phyloP scores from a whole-genome alignment of 1,140 invertebrate genomes.

The Leucophenga varia region DNA sequence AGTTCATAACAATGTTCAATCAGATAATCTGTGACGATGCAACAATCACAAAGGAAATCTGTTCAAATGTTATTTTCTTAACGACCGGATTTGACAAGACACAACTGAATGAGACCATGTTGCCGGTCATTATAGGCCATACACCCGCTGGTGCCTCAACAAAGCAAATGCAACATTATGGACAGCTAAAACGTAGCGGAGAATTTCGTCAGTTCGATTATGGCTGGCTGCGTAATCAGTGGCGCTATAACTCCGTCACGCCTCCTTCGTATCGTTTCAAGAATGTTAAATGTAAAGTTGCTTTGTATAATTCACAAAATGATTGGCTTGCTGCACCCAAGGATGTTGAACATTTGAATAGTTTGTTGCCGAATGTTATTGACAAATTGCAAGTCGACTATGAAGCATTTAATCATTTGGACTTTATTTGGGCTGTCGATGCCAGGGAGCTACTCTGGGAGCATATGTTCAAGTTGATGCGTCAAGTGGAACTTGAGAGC shows the following conservation, averaged over 20 bases:
- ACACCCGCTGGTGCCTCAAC: slow-evolving; percentile 76
- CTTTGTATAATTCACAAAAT: slow-evolving; percentile 65
- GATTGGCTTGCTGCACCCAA: slow-evolving; percentile 63
- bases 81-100: slow-evolving; percentile 60
- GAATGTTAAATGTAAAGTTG: slow-evolving; percentile 63
- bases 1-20: slow-evolving; percentile 55
- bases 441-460: slow-evolving; percentile 56
- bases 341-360: slow-evolving; percentile 57
- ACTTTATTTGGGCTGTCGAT: slow-evolving; percentile 62
- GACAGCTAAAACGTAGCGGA: slow-evolving; percentile 60
- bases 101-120: slow-evolving; percentile 64
- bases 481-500: slow-evolving; percentile 13
- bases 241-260: slow-evolving; percentile 54
- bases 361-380: slow-evolving; percentile 56
- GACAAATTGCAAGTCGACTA: slow-evolving; percentile 55
- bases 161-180: slow-evolving; percentile 74
- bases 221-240: slow-evolving; percentile 55
- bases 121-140: slow-evolving; percentile 74
- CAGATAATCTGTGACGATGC: slow-evolving; percentile 57
- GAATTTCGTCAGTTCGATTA: slow-evolving; percentile 59
- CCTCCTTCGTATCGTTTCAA: slow-evolving; percentile 66
- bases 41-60: slow-evolving; percentile 58
- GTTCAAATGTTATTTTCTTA: slow-evolving; percentile 62
- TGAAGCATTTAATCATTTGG: slow-evolving; percentile 61
- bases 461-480: slow-evolving; percentile 54